Percentiles rank a stretch among this genome's conserved stretches.
Conservation (phyloP, 2,113 vertebrate genomes). For the Rhipidura dahli region DNA sequence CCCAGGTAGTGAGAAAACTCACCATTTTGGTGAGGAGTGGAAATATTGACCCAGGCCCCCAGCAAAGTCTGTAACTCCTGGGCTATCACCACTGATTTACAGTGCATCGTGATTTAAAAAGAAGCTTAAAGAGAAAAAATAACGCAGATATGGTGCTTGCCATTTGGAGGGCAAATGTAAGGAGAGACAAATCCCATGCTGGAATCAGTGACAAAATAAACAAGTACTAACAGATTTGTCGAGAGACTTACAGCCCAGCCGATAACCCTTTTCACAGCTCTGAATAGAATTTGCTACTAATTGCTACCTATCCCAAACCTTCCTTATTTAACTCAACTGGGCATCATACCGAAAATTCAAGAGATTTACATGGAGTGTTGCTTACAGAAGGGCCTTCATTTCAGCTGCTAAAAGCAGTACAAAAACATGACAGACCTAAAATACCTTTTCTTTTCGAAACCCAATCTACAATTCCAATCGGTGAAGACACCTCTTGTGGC, state of each 20-base stretch:
- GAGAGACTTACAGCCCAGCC: background rate
- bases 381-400: background rate
- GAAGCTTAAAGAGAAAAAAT: background rate
- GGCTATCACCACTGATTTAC: background rate
- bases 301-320: background rate
- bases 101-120: background rate
- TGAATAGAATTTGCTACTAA: background rate
- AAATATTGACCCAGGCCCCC: background rate
- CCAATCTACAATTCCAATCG: conserved; percentile 3
- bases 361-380: background rate
- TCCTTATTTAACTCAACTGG: background rate
- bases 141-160: background rate
- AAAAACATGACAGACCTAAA: background rate
- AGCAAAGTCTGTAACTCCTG: background rate
- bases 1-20: background rate
- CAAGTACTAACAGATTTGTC: background rate
- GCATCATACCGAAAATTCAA: background rate
- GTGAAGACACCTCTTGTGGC: background rate
- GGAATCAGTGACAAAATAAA: background rate
- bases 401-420: background rate
- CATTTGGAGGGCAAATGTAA: background rate
- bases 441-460: background rate
- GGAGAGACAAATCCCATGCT: background rate
- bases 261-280: background rate
- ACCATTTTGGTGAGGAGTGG: background rate